Percentiles rank a stretch among this genome's conserved stretches.
Conservation (phyloP, 2,888 invertebrate species). For the Tetheella fluctuosa region DNA sequence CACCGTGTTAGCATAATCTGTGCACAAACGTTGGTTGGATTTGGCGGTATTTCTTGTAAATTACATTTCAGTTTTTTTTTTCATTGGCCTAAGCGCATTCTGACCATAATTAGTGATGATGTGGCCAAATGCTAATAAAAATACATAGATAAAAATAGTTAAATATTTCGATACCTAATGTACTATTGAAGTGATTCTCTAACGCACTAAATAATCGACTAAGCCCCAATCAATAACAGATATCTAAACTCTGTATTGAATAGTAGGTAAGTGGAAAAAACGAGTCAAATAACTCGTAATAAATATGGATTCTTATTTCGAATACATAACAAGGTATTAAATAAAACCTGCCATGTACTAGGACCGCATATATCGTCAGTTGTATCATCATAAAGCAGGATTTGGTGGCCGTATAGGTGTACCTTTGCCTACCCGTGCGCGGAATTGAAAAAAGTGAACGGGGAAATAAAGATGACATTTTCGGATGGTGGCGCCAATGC, state of each 20-base stretch:
- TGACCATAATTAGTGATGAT: too few relatives aligned
- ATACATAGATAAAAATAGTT: too few relatives aligned
- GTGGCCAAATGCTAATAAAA: too few relatives aligned
- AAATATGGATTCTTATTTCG: neutral
- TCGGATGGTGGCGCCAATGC: slow-evolving; percentile 6
- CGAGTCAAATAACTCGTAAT: neutral
- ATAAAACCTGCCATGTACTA: slow-evolving; percentile 7
- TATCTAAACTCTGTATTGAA: neutral
- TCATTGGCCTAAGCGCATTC: too few relatives aligned
- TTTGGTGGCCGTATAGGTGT: slow-evolving; percentile 26
- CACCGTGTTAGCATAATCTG: slow-evolving; percentile 9
- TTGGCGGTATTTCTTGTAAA: neutral
- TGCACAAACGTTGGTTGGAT: neutral
- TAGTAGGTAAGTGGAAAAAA: neutral
- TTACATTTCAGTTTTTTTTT: too few relatives aligned
- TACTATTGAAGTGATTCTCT: too few relatives aligned
- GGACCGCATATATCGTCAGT: slow-evolving; percentile 13
- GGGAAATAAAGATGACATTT: slow-evolving; percentile 16
- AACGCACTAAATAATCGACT: slow-evolving; percentile 2
- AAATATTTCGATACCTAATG: neutral
- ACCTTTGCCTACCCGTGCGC: slow-evolving; percentile 23
- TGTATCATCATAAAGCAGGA: slow-evolving; percentile 30
- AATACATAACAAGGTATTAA: slow-evolving; percentile 4
- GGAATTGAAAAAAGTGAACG: slow-evolving; percentile 19
- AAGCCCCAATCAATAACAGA: neutral